phyloP scores from a whole-genome alignment of 1,140 invertebrate genomes.

The Harlomillsia oculata region DNA sequence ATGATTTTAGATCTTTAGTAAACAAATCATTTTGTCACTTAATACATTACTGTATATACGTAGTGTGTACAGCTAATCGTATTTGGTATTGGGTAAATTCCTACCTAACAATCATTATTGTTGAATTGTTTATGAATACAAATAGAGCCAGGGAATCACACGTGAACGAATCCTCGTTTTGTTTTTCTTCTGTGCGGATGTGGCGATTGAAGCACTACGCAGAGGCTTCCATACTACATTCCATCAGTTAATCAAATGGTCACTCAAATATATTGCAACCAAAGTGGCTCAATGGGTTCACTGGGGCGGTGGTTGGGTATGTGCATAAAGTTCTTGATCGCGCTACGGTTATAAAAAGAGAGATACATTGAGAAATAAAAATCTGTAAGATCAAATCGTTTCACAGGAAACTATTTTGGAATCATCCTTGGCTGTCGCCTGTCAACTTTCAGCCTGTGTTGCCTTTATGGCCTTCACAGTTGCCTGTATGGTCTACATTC shows the following conservation, averaged over 20 bases:
- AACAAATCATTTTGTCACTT: not conserved
- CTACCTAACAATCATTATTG: not conserved
- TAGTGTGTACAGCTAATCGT: not conserved
- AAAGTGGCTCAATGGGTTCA: conserved; percentile 39
- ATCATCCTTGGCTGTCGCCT: conserved; percentile 23
- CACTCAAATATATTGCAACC: conserved; percentile 37
- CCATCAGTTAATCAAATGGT: conserved; percentile 38
- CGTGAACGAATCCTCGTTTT: conserved; percentile 41
- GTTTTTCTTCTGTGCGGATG: conserved; percentile 44
- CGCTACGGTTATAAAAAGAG: too few species aligned
- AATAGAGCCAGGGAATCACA: conserved; percentile 38
- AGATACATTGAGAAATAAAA: not conserved
- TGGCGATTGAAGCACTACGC: conserved; percentile 38
- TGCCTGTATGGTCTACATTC: conserved; percentile 31
- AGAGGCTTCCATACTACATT: conserved; percentile 32
- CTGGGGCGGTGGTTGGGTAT: conserved; percentile 39
- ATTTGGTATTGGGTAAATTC: not conserved
- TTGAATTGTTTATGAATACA: conserved; percentile 10
- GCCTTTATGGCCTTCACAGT: conserved; percentile 27
- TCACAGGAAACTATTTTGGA: conserved; percentile 25
- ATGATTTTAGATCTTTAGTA: too few species aligned
- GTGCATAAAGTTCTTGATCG: too few species aligned
- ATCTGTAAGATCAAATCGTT: not conserved
- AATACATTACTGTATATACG: not conserved
- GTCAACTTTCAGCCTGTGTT: conserved; percentile 26